phyloP scores from a whole-genome alignment of 2,797 vertebrate genomes.

The Myoxocephalus aenaeus region DNA sequence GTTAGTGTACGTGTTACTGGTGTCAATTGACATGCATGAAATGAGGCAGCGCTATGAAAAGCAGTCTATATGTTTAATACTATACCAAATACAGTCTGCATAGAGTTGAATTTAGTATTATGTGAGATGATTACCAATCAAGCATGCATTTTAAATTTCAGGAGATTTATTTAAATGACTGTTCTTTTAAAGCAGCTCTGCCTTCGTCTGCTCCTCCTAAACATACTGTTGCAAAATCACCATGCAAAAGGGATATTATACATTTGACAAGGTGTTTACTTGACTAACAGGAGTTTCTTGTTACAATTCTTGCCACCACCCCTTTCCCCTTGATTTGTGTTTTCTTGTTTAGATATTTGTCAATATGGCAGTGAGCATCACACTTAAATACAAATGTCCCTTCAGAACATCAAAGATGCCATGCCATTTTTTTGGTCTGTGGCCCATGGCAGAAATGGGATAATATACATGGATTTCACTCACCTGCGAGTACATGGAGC shows the following conservation, averaged over 20 bases:
- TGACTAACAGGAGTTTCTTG: background rate
- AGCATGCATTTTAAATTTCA: background rate
- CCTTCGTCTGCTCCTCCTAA: background rate
- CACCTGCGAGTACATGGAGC: constrained; percentile 94
- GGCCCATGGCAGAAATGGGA: background rate
- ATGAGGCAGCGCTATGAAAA: too few relatives aligned
- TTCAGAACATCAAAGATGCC: background rate
- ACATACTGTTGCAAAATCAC: background rate
- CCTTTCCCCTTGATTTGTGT: background rate
- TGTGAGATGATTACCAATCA: background rate
- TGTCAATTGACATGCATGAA: background rate
- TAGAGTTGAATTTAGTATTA: background rate
- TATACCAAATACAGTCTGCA: background rate
- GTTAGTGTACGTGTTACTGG: background rate
- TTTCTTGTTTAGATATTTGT: background rate
- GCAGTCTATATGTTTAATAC: too few relatives aligned
- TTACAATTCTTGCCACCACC: background rate
- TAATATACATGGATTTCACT: constrained; percentile 27
- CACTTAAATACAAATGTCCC: background rate
- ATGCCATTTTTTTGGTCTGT: background rate
- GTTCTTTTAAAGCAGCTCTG: constrained; percentile 1
- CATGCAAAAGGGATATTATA: background rate
- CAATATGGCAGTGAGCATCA: background rate
- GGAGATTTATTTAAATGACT: too few relatives aligned
- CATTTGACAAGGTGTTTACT: background rate